Percentiles rank a stretch among this genome's conserved stretches.
phyloP scores from a whole-genome alignment of 92 coral and sea anemone genomes.

The Porites cylindrica region DNA sequence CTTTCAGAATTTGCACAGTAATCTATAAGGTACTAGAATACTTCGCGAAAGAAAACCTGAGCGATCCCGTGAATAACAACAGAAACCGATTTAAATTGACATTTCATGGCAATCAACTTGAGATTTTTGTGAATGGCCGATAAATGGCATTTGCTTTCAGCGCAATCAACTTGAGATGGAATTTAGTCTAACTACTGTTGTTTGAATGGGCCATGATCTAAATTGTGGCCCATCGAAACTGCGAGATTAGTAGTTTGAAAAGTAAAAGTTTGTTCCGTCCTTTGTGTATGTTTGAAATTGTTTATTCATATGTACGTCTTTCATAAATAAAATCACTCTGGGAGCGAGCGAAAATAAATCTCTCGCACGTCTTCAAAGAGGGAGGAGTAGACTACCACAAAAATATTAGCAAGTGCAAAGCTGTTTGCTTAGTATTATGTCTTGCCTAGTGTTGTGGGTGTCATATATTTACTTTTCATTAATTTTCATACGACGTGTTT shows the following conservation, averaged over 20 bases:
- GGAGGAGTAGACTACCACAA: not conserved
- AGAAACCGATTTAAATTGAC: not conserved
- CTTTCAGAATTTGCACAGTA: no score
- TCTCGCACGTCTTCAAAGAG: not conserved
- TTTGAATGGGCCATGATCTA: not conserved
- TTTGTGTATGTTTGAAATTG: not conserved
- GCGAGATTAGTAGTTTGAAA: not conserved
- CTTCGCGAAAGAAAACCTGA: not conserved
- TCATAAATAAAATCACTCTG: not conserved
- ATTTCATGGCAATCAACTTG: not conserved
- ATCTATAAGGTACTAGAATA: no score
- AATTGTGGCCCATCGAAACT: not conserved
- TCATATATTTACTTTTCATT: slow-evolving; percentile 40
- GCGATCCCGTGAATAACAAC: not conserved
- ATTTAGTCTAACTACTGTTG: not conserved
- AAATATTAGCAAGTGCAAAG: not conserved
- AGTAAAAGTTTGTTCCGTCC: not conserved
- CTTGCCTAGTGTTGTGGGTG: slow-evolving; percentile 8
- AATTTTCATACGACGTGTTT: slow-evolving; percentile 17
- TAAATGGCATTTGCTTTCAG: not conserved
- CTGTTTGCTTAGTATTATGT: slow-evolving; percentile 38
- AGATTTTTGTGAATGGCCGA: not conserved
- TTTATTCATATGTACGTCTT: slow-evolving; percentile 11
- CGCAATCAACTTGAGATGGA: not conserved
- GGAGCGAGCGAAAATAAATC: not conserved